phyloP scores from a whole-genome alignment of 2,797 vertebrate genomes.

The Epinephelus awoara region DNA sequence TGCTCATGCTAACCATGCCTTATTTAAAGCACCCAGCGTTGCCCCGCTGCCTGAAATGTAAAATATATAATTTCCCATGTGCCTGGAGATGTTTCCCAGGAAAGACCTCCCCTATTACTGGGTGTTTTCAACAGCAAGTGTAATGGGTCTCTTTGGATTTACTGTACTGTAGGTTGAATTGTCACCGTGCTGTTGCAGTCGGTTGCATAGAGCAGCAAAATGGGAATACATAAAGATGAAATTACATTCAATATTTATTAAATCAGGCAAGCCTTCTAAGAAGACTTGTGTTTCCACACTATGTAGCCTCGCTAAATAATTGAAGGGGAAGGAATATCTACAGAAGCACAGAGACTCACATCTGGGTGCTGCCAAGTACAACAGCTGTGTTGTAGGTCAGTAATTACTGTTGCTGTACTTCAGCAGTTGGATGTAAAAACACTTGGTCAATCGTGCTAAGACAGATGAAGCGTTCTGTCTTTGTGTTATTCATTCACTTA shows the following conservation, averaged over 20 bases:
- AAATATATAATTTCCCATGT: constrained; percentile 30
- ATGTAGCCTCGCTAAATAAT: constrained; percentile 34
- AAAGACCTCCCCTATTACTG: constrained; percentile 20
- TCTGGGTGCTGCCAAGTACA: constrained; percentile 12
- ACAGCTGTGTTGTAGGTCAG: constrained; percentile 15
- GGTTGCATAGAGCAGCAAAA: constrained; percentile 2
- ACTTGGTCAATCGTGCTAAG: constrained; percentile 1
- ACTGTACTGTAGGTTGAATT: constrained; percentile 18
- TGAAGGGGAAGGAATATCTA: constrained; percentile 9
- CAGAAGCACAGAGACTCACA: constrained; percentile 16
- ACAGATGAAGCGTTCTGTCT: constrained; percentile 1
- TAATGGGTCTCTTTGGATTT: constrained; percentile 35
- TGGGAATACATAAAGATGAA: constrained; percentile 22
- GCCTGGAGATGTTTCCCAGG: constrained; percentile 38
- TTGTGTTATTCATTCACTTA: constrained; percentile 6
- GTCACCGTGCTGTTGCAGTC: constrained; percentile 3
- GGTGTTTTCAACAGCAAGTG: constrained; percentile 19
- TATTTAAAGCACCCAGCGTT: constrained; percentile 40
- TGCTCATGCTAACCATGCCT: constrained; percentile 18
- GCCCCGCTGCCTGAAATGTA: constrained; percentile 20
- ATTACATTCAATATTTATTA: constrained; percentile 42
- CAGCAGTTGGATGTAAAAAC: neutral
- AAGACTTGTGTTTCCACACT: constrained; percentile 5
- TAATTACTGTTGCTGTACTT: constrained; percentile 26
- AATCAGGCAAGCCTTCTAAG: constrained; percentile 14